These are phyloP conservation scores for Epinotia demarniana DNA, from an alignment of 2,888 invertebrate species.

Conservation along the genomic window DNA sequence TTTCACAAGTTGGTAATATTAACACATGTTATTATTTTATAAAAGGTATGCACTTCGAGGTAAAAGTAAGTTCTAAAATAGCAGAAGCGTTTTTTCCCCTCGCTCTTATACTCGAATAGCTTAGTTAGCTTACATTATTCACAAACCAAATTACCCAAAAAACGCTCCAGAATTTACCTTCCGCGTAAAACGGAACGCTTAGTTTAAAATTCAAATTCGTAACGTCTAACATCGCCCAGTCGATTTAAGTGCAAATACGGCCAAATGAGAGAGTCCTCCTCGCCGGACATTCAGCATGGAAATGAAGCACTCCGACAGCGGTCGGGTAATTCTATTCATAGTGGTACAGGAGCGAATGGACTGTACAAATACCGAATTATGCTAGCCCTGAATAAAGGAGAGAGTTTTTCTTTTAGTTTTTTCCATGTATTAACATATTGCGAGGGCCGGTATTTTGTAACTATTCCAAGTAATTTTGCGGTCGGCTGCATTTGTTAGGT, in stretches of 20 bases:
- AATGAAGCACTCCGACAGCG: constrained; percentile 59
- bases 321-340: constrained; percentile 70
- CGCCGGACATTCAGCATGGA: constrained; percentile 64
- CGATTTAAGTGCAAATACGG: constrained; percentile 69
- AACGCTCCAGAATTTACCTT: constrained; percentile 69
- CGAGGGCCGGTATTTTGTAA: constrained; percentile 26
- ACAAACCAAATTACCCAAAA: constrained; percentile 69
- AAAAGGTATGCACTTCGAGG: no score
- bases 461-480: constrained; percentile 30
- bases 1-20: no score
- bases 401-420: constrained; percentile 44
- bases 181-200: constrained; percentile 76
- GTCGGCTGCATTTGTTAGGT: constrained; percentile 16
- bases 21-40: no score
- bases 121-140: constrained; percentile 62
- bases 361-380: constrained; percentile 67
- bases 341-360: constrained; percentile 61
- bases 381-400: constrained; percentile 56
- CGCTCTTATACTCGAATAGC: constrained; percentile 18
- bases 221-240: constrained; percentile 68
- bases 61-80: not conserved
- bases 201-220: constrained; percentile 82
- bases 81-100: not conserved
- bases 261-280: constrained; percentile 59
- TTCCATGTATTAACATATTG: constrained; percentile 43